These are phyloP conservation scores for Eumacrocentrus americanus DNA, from an alignment of 2,888 invertebrate species.

Conservation along the genomic window DNA sequence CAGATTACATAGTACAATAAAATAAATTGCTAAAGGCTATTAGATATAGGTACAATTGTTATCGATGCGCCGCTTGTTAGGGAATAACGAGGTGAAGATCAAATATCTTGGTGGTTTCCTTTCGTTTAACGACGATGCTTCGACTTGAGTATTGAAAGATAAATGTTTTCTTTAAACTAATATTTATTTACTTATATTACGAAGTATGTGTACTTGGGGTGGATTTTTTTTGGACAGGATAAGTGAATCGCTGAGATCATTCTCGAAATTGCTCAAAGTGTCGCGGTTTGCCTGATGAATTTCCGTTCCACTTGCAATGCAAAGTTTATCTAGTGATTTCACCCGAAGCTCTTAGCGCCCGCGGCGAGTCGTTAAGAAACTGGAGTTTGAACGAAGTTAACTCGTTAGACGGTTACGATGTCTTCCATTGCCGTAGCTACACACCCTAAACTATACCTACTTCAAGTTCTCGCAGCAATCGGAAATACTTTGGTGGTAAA, in stretches of 20 bases:
- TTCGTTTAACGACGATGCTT: neutral
- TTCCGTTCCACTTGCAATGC: slow-evolving; percentile 7
- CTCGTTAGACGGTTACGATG: slow-evolving; percentile 12
- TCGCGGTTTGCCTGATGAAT: neutral
- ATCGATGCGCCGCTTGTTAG: neutral
- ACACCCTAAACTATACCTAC: neutral
- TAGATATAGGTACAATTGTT: neutral
- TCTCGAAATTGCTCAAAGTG: slow-evolving; percentile 7
- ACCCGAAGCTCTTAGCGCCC: neutral
- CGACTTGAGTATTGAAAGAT: neutral
- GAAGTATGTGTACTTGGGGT: neutral
- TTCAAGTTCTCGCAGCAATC: too few relatives aligned
- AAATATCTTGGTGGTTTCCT: neutral
- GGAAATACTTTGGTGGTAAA: neutral
- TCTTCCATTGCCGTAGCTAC: slow-evolving; percentile 4
- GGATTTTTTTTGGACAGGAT: too few relatives aligned
- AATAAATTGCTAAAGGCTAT: neutral
- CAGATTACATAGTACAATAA: too few relatives aligned
- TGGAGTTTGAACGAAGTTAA: slow-evolving; percentile 12
- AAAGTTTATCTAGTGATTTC: slow-evolving; percentile 16
- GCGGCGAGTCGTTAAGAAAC: slow-evolving; percentile 12
- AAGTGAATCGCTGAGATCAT: neutral
- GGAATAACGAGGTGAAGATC: neutral
- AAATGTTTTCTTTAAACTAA: neutral
- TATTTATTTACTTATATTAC: neutral